Evolutionary conservation across 92 coral and sea anemone genomes (phyloP).

Genomic region (Diadumene lineata): DNA sequence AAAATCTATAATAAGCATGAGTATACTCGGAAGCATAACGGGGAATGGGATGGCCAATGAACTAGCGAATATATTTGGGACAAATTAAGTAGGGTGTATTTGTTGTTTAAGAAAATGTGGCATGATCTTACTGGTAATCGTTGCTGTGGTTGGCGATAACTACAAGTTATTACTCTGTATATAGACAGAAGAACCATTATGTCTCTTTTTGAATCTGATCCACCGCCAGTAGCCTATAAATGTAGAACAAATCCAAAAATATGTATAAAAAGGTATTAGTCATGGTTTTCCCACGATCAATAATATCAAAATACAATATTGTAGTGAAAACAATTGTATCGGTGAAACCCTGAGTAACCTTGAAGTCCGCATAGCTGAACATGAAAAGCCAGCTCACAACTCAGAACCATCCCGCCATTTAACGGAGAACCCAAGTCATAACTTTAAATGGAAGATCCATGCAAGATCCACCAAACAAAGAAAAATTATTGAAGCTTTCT

Average conservation of each 20-base stretch:
- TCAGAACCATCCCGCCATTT: too few species aligned
- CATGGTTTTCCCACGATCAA: neutral
- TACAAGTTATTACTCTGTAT: slow-evolving; percentile 71
- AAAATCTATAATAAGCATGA: neutral
- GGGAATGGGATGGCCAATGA: neutral
- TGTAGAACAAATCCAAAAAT: neutral
- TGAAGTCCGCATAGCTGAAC: too few species aligned
- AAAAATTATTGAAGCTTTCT: too few species aligned
- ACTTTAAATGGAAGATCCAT: too few species aligned
- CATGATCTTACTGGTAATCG: slow-evolving; percentile 4
- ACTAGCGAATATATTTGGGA: neutral
- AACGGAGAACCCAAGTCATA: too few species aligned
- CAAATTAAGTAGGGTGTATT: neutral
- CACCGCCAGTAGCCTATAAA: slow-evolving; percentile 1
- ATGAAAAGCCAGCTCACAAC: too few species aligned
- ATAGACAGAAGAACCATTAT: slow-evolving; percentile 54
- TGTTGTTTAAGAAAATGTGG: neutral
- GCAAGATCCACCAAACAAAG: too few species aligned
- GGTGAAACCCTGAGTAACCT: neutral
- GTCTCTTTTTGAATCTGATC: slow-evolving; percentile 15
- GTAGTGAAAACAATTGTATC: neutral
- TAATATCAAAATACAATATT: neutral
- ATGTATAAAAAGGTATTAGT: neutral
- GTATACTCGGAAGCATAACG: neutral
- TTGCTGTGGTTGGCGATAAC: slow-evolving; percentile 12